Percentiles rank a stretch among this genome's conserved stretches.
phyloP scores from a whole-genome alignment of 2,113 vertebrate species.

The Sorex fumeus region DNA sequence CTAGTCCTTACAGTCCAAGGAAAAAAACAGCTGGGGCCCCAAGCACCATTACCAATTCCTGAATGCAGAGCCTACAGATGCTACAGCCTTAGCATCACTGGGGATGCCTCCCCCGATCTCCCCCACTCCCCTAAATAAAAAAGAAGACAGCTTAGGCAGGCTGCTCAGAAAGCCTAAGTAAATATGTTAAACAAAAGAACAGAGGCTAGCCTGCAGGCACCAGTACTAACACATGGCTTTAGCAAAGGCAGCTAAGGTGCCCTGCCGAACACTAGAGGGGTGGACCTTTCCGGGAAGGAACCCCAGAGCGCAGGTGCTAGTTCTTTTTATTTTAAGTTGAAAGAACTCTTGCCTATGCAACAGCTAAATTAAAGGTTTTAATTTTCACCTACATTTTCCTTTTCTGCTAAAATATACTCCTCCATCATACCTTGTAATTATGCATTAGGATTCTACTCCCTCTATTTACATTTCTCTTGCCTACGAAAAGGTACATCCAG shows the following conservation, averaged over 20 bases:
- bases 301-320: not conserved
- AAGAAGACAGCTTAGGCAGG: not conserved
- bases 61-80: too few species aligned
- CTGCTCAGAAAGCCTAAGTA: not conserved
- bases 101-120: too few species aligned
- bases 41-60: too few species aligned
- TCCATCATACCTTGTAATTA: not conserved
- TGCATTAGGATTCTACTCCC: not conserved
- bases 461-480: not conserved
- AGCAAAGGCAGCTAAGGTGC: not conserved
- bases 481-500: not conserved
- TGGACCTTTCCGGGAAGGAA: not conserved
- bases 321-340: conserved; percentile 26
- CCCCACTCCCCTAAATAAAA: too few species aligned
- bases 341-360: not conserved
- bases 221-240: not conserved
- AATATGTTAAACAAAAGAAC: not conserved
- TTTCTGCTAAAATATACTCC: conserved; percentile 42
- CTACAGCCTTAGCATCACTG: too few species aligned
- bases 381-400: conserved; percentile 25
- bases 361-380: not conserved
- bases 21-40: not conserved
- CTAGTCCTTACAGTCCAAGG: conserved; percentile 34
- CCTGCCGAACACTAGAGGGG: not conserved
- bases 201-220: not conserved